Conservation (phyloP, 2,888 invertebrate genomes). For the Epinotia bilunana region DNA sequence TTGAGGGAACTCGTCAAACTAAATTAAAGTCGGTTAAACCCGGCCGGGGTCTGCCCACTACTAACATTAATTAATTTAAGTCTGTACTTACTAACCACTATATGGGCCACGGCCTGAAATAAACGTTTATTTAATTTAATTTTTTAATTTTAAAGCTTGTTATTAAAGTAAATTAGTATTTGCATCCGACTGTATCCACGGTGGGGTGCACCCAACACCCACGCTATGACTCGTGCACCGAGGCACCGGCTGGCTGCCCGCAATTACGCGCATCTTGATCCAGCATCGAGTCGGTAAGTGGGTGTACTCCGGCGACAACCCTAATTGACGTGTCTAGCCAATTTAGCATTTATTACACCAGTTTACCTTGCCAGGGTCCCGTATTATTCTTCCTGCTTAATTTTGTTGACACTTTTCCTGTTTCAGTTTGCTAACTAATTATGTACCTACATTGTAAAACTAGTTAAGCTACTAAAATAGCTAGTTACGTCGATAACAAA, state of each 20-base stretch:
- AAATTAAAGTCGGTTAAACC: no score
- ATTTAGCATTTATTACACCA: constrained; percentile 28
- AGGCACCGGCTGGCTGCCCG: constrained; percentile 27
- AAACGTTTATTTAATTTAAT: no score
- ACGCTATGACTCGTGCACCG: background rate
- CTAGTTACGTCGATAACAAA: no score
- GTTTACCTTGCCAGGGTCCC: background rate
- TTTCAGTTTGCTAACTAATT: background rate
- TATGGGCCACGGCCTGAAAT: no score
- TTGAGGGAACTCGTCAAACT: no score
- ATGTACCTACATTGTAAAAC: background rate
- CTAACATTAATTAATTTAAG: no score
- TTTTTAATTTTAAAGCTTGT: no score
- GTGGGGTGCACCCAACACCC: background rate
- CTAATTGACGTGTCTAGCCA: constrained; percentile 39
- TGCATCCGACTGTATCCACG: background rate
- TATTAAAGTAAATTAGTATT: background rate
- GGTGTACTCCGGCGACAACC: constrained; percentile 48
- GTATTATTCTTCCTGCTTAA: background rate
- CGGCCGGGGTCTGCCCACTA: no score
- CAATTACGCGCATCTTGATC: constrained; percentile 20
- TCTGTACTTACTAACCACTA: no score
- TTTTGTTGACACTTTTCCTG: background rate
- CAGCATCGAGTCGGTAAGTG: constrained; percentile 65
- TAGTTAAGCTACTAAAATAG: background rate